Percentiles rank a stretch among this genome's conserved stretches.
Conservation (phyloP, 2,113 vertebrate genomes). For the Himantopus leucocephalus region DNA sequence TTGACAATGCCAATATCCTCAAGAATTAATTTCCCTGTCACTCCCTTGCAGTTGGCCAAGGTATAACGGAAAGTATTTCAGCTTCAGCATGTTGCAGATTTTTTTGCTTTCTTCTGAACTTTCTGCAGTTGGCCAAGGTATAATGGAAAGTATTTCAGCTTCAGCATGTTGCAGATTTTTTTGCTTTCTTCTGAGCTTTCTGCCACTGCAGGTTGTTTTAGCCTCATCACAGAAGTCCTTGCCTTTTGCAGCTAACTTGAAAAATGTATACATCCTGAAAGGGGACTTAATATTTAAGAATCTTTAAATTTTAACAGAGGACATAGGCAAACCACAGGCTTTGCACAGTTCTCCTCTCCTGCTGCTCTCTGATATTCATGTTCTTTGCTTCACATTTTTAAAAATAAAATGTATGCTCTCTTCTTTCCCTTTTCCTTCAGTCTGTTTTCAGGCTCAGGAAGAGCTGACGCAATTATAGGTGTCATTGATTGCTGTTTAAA, state of each 20-base stretch:
- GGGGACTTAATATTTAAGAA: background rate
- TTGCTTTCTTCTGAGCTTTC: background rate
- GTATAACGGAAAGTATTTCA: background rate
- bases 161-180: background rate
- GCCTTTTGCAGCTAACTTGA: background rate
- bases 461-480: background rate
- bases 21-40: background rate
- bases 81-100: background rate
- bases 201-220: background rate
- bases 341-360: background rate
- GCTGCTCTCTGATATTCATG: background rate
- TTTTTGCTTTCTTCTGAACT: background rate
- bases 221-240: background rate
- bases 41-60: background rate
- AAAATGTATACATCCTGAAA: background rate
- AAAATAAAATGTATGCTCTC: background rate
- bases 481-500: background rate
- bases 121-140: background rate
- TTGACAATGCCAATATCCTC: background rate
- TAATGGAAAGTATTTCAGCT: background rate
- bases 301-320: background rate
- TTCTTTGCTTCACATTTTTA: background rate
- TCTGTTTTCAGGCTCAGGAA: background rate
- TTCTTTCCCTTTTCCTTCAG: background rate
- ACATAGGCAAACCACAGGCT: background rate